A percentile compares a stretch with the other conserved stretches of the same genome.
Evolutionary conservation across 2,797 vertebrate genomes (phyloP).

Genomic region (Fistularia commersonii): DNA sequence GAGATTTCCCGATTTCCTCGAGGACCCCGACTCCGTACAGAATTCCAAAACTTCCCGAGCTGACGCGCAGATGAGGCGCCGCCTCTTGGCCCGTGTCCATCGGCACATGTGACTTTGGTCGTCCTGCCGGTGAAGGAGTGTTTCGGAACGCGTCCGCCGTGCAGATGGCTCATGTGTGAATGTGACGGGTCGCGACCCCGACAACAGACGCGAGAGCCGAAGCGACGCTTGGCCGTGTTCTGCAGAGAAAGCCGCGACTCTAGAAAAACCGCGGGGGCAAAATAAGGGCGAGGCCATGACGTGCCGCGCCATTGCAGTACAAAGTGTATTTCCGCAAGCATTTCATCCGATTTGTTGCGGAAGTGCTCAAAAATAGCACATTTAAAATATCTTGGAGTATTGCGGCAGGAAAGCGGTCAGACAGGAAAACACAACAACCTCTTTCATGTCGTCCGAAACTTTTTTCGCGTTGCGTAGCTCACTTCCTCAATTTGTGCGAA

Average conservation of each 20-base stretch:
- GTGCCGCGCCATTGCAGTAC: neutral
- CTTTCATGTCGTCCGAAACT: no score
- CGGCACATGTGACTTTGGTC: conserved; percentile 24
- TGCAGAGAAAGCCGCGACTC: conserved; percentile 24
- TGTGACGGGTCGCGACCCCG: conserved; percentile 35
- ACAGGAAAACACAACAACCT: no score
- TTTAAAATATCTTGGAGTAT: no score
- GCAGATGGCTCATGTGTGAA: conserved; percentile 45
- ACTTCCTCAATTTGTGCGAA: no score
- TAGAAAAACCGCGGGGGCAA: neutral
- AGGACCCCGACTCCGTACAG: neutral
- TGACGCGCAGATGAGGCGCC: conserved; percentile 2
- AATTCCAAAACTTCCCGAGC: neutral
- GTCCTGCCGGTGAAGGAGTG: conserved; percentile 11
- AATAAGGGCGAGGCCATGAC: neutral
- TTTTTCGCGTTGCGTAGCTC: no score
- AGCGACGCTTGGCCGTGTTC: conserved; percentile 7
- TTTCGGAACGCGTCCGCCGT: conserved; percentile 35
- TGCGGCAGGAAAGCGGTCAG: no score
- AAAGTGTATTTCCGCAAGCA: no score
- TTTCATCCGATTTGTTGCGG: no score
- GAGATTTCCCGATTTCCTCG: conserved; percentile 4
- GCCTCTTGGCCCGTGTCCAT: conserved; percentile 32
- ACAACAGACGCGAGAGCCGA: conserved; percentile 16
- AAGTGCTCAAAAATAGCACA: no score